These are phyloP conservation scores for Calephelis virginiensis DNA, from an alignment of 1,140 invertebrate genomes.

Conservation along the genomic window DNA sequence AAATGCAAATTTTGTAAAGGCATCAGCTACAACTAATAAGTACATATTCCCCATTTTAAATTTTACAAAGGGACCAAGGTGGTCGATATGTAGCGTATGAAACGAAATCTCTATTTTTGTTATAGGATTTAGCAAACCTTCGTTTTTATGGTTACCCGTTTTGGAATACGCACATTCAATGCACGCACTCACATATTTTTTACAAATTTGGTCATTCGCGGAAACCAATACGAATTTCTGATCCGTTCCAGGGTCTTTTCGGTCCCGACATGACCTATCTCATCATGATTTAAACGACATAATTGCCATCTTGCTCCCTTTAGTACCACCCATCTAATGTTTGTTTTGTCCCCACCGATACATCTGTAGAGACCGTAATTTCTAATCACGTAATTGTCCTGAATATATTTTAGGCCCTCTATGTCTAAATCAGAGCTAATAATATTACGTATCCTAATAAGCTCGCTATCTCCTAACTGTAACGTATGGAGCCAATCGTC, in stretches of 20 bases:
- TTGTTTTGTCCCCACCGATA: slow-evolving; percentile 20
- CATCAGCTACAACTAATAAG: slow-evolving; percentile 31
- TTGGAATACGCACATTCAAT: too few species aligned
- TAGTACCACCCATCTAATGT: slow-evolving; percentile 32
- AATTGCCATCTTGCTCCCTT: slow-evolving; percentile 34
- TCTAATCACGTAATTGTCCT: slow-evolving; percentile 30
- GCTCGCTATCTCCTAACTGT: slow-evolving; percentile 23
- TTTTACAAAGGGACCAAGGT: neutral
- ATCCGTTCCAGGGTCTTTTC: slow-evolving; percentile 35
- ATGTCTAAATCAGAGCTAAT: slow-evolving; percentile 23
- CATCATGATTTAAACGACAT: slow-evolving; percentile 31
- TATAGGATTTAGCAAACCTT: slow-evolving; percentile 30
- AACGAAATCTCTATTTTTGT: too few species aligned
- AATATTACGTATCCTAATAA: slow-evolving; percentile 22
- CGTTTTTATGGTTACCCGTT: too few species aligned
- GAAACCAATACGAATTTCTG: too few species aligned
- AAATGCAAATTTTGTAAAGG: slow-evolving; percentile 37
- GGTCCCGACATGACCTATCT: slow-evolving; percentile 33
- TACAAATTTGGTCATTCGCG: too few species aligned
- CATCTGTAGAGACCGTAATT: slow-evolving; percentile 30
- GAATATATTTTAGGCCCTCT: slow-evolving; percentile 29
- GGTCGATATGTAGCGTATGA: neutral
- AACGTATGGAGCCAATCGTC: slow-evolving; percentile 30
- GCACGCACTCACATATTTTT: too few species aligned
- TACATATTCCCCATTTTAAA: slow-evolving; percentile 5